These are phyloP conservation scores for Tribolium castaneum DNA, from an alignment of 1,140 invertebrate species.

Conservation along the genomic window DNA sequence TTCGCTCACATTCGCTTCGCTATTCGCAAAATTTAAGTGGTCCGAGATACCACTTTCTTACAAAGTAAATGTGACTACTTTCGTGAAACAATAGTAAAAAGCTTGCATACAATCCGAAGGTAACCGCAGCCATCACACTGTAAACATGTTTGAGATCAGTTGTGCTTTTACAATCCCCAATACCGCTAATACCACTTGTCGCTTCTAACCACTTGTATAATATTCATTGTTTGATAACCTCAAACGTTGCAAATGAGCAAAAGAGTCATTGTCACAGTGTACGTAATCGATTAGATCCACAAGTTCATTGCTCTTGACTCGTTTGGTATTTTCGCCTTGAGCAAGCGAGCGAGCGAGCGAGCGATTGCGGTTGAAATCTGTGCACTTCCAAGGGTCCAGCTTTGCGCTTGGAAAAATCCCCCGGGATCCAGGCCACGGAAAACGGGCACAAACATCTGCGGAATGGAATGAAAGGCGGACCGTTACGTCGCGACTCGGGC, in stretches of 20 bases:
- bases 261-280: slow-evolving; percentile 26
- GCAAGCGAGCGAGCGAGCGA: background rate
- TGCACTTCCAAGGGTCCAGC: background rate
- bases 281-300: slow-evolving; percentile 33
- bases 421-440: background rate
- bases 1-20: too few species aligned
- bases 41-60: background rate
- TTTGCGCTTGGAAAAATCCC: background rate
- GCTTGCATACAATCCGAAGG: background rate
- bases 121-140: background rate
- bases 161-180: background rate
- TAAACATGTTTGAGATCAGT: background rate
- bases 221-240: slow-evolving; percentile 4
- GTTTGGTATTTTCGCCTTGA: slow-evolving; percentile 38
- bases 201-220: background rate
- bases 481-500: slow-evolving; percentile 35
- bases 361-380: slow-evolving; percentile 19
- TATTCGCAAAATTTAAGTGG: background rate
- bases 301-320: slow-evolving; percentile 34
- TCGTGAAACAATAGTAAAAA: background rate
- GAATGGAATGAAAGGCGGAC: slow-evolving; percentile 41
- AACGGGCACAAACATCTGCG: slow-evolving; percentile 38
- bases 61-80: background rate
- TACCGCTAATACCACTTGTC: background rate
- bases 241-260: slow-evolving; percentile 26